Conservation (phyloP, 2,888 invertebrate species). For the Drosophila kuntzei region DNA sequence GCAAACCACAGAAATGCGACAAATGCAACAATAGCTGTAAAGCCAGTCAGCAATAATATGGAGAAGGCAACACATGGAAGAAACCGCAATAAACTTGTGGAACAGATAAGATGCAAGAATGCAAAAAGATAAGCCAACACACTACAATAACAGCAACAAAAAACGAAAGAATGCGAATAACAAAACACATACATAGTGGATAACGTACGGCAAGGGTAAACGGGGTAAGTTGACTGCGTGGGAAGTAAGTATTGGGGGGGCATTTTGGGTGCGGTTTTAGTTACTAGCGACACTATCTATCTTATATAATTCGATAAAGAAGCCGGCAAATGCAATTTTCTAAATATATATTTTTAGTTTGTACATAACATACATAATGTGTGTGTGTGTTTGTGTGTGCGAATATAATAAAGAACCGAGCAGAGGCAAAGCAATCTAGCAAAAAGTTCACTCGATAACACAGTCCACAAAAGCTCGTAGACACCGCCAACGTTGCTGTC, state of each 20-base stretch:
- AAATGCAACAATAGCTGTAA: constrained; percentile 78
- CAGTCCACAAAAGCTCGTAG: constrained; percentile 38
- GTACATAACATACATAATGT: background rate
- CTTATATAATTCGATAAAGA: constrained; percentile 35
- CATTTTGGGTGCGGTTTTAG: constrained; percentile 16
- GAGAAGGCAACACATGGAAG: constrained; percentile 36
- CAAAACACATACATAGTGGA: constrained; percentile 10
- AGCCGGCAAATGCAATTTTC: constrained; percentile 39
- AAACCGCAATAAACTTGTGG: constrained; percentile 44
- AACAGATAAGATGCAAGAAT: constrained; percentile 52
- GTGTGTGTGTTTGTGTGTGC: constrained; percentile 1
- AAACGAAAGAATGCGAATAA: background rate
- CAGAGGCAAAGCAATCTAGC: constrained; percentile 35
- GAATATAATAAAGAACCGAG: constrained; percentile 8
- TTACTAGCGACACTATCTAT: constrained; percentile 35
- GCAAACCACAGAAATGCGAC: constrained; percentile 71
- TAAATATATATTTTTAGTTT: constrained; percentile 11
- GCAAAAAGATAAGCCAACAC: constrained; percentile 51
- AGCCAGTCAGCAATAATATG: constrained; percentile 40
- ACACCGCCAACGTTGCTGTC: constrained; percentile 33
- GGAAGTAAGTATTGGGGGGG: constrained; percentile 14
- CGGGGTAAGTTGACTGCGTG: constrained; percentile 13
- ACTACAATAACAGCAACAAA: constrained; percentile 11
- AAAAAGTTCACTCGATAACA: constrained; percentile 58
- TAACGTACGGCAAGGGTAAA: background rate